Evolutionary conservation across 2,888 invertebrate species (phyloP), one percentile per base, ranked within the genome.

Genomic region (Hyposoter didymator): DNA sequence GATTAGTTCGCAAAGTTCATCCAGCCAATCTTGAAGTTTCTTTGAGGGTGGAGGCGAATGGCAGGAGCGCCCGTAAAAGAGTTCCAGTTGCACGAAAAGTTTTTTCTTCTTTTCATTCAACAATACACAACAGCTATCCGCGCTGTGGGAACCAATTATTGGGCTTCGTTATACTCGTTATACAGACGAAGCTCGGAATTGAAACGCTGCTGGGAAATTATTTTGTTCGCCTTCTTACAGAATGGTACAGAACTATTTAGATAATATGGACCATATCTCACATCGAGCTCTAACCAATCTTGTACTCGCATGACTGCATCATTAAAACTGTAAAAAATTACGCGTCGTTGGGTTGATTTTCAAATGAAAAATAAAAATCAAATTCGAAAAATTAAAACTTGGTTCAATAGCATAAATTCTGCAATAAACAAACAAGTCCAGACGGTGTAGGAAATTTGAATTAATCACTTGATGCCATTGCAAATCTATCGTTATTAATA

Each of bases 1-100:
- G 39, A 66, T 66, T 66, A 39, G 64, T 39, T 35, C 64, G 8
- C n/a, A 66, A 66, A 66, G 64, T 39, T 59, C 28, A 14, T 59
- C 3, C 28, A 59, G 28, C 59, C 59, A 59, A 59, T 59, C 59
- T 59, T 59, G 4, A 66, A 35, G 64, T 66, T 66, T 66, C 39
- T n/a, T 39, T n/a, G 39, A 39, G 19, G 35, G n/a, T 5, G 22
- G 59, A 59, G 28, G 28, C 28, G 59, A 59, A 59, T 59, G 4
- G 59, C 59, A 14, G 28, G 6, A 12, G 28, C 59, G 1, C 14
- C 6, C 22, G 28, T 59, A 28, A 59, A 59, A 28, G 28, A 59
- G 22, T 28, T 28, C 28, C 59, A 59, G 59, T 22, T 66, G 35
- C 35, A n/a, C 17, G 35, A 35, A 4, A 35, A n/a, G 8, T 39